Conservation (phyloP, 2,888 invertebrate genomes). For the Andrena marginata region DNA sequence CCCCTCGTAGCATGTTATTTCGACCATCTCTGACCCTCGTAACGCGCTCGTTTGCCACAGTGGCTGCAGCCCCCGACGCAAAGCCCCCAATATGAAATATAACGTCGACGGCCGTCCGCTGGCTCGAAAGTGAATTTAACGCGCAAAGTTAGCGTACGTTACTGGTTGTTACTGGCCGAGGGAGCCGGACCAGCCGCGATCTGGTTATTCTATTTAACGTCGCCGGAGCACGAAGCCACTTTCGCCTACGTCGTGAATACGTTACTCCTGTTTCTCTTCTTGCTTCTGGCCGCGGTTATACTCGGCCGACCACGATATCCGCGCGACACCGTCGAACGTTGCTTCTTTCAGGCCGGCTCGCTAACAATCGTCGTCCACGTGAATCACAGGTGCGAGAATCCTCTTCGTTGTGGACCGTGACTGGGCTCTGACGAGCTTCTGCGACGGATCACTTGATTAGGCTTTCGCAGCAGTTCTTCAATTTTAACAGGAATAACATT, state of each 20-base stretch:
- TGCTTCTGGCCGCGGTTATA: conserved; percentile 22
- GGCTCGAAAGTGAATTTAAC: conserved; percentile 46
- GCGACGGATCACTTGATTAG: too few species aligned
- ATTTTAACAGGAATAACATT: too few species aligned
- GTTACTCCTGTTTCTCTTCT: conserved; percentile 55
- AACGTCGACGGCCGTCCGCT: conserved; percentile 23
- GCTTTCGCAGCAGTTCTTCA: too few species aligned
- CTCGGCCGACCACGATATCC: conserved; percentile 17
- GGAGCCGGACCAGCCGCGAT: conserved; percentile 69
- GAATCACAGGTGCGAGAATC: neutral
- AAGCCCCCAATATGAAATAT: conserved; percentile 19
- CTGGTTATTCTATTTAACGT: conserved; percentile 75
- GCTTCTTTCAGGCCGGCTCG: neutral
- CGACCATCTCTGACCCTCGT: neutral
- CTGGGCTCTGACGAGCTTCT: neutral
- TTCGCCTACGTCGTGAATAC: conserved; percentile 65
- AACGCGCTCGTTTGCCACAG: conserved; percentile 9
- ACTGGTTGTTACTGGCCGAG: conserved; percentile 62
- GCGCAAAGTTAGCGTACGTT: conserved; percentile 59
- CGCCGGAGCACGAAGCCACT: conserved; percentile 68
- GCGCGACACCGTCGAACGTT: neutral
- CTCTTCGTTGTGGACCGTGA: neutral
- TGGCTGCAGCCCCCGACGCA: conserved; percentile 20
- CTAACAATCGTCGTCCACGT: neutral
- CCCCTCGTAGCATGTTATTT: conserved; percentile 8